Conservation (phyloP, 92 coral and sea anemone species). For the Parazoanthus atlanticus region DNA sequence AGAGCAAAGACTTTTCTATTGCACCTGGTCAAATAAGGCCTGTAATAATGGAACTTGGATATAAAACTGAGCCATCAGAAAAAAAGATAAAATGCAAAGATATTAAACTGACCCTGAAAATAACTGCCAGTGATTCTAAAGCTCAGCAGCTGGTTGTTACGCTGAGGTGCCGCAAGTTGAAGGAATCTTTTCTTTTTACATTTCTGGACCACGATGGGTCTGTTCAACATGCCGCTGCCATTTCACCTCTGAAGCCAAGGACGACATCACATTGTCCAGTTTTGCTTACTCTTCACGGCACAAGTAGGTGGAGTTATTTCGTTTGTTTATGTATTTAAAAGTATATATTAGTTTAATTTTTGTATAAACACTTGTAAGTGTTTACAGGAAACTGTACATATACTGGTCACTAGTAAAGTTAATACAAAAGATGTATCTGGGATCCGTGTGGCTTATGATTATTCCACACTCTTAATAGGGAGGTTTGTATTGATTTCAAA, state of each 20-base stretch:
- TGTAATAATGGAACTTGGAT: constrained; percentile 60
- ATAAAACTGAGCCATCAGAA: constrained; percentile 49
- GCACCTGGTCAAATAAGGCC: constrained; percentile 92
- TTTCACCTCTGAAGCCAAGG: constrained; percentile 75
- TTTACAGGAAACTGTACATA: too few relatives aligned
- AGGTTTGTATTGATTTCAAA: too few relatives aligned
- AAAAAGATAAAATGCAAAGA: constrained; percentile 44
- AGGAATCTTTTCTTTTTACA: constrained; percentile 90
- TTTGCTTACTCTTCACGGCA: constrained; percentile 90
- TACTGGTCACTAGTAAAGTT: too few relatives aligned
- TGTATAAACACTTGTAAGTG: too few relatives aligned
- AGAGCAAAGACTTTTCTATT: constrained; percentile 55
- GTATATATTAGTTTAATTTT: too few relatives aligned
- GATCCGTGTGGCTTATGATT: too few relatives aligned
- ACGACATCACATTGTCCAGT: constrained; percentile 75
- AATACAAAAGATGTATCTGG: too few relatives aligned
- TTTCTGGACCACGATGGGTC: constrained; percentile 97
- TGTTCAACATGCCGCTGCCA: constrained; percentile 94
- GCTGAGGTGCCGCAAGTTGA: constrained; percentile 77
- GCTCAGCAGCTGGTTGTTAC: constrained; percentile 59
- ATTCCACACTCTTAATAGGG: too few relatives aligned
- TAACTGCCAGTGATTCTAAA: constrained; percentile 66
- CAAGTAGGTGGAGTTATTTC: constrained; percentile 68
- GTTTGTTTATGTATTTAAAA: too few relatives aligned
- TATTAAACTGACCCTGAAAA: constrained; percentile 50